These are phyloP conservation scores for Sylvilagus bachmani DNA, from an alignment of 2,113 vertebrate genomes.

Conservation along the genomic window DNA sequence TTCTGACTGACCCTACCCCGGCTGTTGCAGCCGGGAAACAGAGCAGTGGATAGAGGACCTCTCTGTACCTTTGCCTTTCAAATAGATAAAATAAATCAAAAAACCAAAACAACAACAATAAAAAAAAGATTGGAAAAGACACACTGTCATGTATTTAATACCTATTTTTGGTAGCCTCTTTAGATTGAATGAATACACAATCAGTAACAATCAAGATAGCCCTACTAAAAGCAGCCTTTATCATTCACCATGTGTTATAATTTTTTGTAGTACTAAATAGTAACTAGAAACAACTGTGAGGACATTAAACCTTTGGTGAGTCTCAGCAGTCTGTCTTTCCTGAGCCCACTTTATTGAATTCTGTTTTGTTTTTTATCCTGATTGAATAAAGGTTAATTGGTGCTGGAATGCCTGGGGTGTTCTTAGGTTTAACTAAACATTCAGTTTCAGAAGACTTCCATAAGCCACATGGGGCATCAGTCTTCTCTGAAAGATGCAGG, in stretches of 20 bases:
- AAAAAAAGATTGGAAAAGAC: neutral
- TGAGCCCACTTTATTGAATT: neutral
- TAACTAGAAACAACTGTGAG: neutral
- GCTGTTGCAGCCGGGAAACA: too few species aligned
- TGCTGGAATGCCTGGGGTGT: neutral
- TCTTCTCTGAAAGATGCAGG: neutral
- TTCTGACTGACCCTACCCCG: too few species aligned
- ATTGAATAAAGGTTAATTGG: neutral
- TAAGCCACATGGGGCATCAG: neutral
- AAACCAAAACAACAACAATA: too few species aligned
- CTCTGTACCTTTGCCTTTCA: too few species aligned
- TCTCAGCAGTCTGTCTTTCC: neutral
- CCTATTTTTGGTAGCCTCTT: neutral
- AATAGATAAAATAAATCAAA: too few species aligned
- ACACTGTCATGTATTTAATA: rapidly evolving
- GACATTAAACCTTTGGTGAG: neutral
- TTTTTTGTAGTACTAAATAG: neutral
- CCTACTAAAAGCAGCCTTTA: neutral
- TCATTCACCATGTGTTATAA: neutral
- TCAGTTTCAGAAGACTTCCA: neutral
- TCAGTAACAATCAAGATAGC: neutral
- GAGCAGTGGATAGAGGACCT: too few species aligned
- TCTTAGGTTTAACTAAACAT: neutral
- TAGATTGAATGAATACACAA: rapidly evolving
- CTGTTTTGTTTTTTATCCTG: neutral